Percentiles rank a stretch among this genome's conserved stretches.
These are phyloP conservation scores for Triplophysa rosa DNA, from an alignment of 2,113 vertebrate genomes.

Conservation along the genomic window DNA sequence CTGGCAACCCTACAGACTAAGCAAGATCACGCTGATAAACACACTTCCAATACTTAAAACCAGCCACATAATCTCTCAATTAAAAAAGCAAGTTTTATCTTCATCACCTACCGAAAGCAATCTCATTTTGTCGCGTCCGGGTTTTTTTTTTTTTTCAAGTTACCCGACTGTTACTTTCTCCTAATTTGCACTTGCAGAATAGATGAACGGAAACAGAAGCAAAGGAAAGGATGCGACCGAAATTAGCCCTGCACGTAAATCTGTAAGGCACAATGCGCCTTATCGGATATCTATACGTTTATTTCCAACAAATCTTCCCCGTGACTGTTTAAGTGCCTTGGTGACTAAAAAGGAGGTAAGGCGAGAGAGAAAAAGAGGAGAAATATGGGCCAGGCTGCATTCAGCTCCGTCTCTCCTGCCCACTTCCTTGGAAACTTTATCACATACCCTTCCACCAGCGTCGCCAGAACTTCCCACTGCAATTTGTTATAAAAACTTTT, in stretches of 20 bases:
- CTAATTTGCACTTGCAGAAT: constrained; percentile 9
- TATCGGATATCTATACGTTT: constrained; percentile 65
- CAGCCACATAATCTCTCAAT: background rate
- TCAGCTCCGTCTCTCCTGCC: constrained; percentile 73
- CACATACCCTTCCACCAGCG: constrained; percentile 63
- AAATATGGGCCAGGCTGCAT: constrained; percentile 56
- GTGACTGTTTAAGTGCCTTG: constrained; percentile 65
- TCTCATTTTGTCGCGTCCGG: constrained; percentile 23
- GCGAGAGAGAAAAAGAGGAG: constrained; percentile 61
- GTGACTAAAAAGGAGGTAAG: constrained; percentile 54
- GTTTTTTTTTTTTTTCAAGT: constrained; percentile 14
- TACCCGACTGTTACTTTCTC: background rate
- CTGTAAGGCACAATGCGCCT: constrained; percentile 57
- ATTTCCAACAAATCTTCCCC: constrained; percentile 65
- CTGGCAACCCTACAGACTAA: background rate
- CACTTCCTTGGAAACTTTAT: constrained; percentile 80
- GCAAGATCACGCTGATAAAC: background rate
- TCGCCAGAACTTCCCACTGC: constrained; percentile 78
- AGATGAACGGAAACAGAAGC: constrained; percentile 54
- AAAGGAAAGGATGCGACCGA: constrained; percentile 66
- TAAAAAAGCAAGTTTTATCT: constrained; percentile 22
- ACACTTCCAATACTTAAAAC: background rate
- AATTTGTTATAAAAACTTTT: constrained; percentile 86
- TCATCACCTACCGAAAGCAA: constrained; percentile 52
- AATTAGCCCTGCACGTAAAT: constrained; percentile 60